phyloP scores from a whole-genome alignment of 2,888 invertebrate genomes.

The Tiliacea citrago region DNA sequence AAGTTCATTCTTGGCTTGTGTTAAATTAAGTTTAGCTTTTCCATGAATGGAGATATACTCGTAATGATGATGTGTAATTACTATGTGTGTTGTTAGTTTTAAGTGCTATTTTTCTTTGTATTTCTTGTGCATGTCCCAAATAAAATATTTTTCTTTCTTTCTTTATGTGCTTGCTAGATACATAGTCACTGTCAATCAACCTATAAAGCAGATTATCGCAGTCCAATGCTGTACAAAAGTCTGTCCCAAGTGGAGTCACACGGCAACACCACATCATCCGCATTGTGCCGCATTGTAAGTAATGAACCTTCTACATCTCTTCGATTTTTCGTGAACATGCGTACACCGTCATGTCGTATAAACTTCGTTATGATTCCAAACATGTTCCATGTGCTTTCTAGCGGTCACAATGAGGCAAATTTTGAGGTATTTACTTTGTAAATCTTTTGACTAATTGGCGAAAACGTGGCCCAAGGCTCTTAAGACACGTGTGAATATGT shows the following conservation, averaged over 20 bases:
- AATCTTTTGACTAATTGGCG: conserved; percentile 50
- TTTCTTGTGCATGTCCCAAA: no score
- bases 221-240: background rate
- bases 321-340: conserved; percentile 12
- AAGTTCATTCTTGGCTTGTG: background rate
- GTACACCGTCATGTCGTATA: conserved; percentile 68
- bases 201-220: background rate
- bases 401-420: conserved; percentile 58
- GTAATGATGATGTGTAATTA: background rate
- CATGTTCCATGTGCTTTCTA: conserved; percentile 70
- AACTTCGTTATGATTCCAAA: conserved; percentile 81
- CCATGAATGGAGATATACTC: no score
- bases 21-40: background rate
- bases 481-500: background rate
- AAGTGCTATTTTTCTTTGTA: no score
- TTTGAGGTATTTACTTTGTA: conserved; percentile 70
- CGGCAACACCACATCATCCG: no score
- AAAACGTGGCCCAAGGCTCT: conserved; percentile 2
- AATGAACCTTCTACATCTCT: conserved; percentile 34
- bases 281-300: conserved; percentile 13
- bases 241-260: background rate
- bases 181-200: background rate
- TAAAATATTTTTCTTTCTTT: no score
- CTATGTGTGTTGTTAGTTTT: no score
- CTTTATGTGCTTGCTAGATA: background rate